Evolutionary conservation across 2,797 vertebrate genomes (phyloP).

Genomic region (Typhlichthys subterraneus): DNA sequence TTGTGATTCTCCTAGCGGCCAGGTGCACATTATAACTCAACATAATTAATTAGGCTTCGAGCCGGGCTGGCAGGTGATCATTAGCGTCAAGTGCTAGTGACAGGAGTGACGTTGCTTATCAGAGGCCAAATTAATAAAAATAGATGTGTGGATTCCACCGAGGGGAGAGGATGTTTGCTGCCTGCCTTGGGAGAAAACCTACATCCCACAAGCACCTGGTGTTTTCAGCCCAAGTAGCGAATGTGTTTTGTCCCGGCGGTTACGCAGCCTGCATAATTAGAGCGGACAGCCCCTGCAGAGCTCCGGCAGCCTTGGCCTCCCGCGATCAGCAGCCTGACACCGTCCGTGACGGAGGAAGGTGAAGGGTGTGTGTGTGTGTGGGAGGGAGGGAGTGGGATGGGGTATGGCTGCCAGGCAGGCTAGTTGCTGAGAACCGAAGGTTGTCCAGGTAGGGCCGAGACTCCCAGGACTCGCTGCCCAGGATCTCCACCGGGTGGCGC

Average conservation of each 20-base stretch:
- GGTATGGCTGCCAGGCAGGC: conserved; percentile 8
- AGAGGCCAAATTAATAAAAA: conserved; percentile 20
- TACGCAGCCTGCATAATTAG: conserved; percentile 48
- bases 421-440: background rate
- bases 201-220: background rate
- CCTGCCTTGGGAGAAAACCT: background rate
- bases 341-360: conserved; percentile 24
- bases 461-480: no score
- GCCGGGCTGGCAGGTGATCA: conserved; percentile 62
- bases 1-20: conserved; percentile 49
- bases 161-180: conserved; percentile 34
- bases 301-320: conserved; percentile 27
- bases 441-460: background rate
- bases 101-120: conserved; percentile 37
- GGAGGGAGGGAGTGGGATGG: background rate
- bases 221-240: conserved; percentile 23
- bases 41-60: conserved; percentile 62
- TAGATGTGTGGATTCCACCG: conserved; percentile 31
- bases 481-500: no score
- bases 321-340: conserved; percentile 51
- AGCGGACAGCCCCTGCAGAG: conserved; percentile 48
- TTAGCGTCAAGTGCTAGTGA: conserved; percentile 52
- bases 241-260: conserved; percentile 8
- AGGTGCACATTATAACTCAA: conserved; percentile 45
- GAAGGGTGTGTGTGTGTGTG: conserved; percentile 21